These are phyloP conservation scores for Penaeus japonicus DNA, from an alignment of 1,140 invertebrate genomes.

Conservation along the genomic window DNA sequence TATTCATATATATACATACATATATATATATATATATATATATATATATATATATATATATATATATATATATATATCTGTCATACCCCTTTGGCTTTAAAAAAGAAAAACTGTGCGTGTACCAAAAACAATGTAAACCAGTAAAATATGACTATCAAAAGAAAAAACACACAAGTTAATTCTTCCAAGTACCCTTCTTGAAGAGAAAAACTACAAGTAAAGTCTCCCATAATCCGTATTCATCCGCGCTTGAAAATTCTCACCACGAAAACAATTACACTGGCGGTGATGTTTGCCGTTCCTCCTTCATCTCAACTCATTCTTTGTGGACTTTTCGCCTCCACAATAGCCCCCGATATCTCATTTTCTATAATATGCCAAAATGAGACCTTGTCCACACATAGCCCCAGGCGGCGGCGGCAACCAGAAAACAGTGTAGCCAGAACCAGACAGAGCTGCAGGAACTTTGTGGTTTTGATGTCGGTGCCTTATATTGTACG, in stretches of 20 bases:
- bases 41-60: background rate
- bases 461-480: background rate
- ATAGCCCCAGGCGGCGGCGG: slow-evolving; percentile 8
- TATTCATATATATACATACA: background rate
- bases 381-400: slow-evolving; percentile 30
- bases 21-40: background rate
- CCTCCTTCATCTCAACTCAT: background rate
- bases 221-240: no score
- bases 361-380: slow-evolving; percentile 42
- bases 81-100: no score
- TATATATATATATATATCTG: background rate
- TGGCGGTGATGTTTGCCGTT: background rate
- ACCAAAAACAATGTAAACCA: no score
- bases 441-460: background rate
- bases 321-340: slow-evolving; percentile 1
- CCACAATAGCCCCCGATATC: slow-evolving; percentile 33
- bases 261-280: slow-evolving; percentile 17
- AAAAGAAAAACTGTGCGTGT: no score
- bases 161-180: no score
- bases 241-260: no score
- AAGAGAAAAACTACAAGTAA: no score
- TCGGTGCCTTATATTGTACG: background rate
- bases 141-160: no score
- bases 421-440: slow-evolving; percentile 7
- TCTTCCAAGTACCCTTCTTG: no score